A percentile compares a stretch with the other conserved stretches of the same genome.
phyloP scores from a whole-genome alignment of 2,888 invertebrate species.

The Cheilosia variabilis region DNA sequence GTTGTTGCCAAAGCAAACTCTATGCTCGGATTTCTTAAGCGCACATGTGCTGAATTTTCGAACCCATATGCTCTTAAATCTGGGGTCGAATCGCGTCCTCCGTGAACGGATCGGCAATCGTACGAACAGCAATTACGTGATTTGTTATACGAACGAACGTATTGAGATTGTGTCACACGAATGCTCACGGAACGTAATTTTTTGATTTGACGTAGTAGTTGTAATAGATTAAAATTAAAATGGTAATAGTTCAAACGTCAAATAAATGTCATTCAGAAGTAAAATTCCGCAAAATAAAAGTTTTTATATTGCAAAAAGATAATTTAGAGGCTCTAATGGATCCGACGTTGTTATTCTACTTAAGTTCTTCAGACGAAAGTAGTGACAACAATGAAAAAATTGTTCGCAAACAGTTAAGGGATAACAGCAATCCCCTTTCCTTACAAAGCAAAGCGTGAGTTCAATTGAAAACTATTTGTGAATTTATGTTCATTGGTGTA shows the following conservation, averaged over 20 bases:
- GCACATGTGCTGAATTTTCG: too few species aligned
- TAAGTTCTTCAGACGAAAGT: conserved; percentile 3
- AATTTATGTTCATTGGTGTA: too few species aligned
- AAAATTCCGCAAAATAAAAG: too few species aligned
- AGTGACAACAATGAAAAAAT: neutral
- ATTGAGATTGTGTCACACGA: conserved; percentile 1
- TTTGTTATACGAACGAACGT: conserved; percentile 1
- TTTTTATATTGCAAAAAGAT: too few species aligned
- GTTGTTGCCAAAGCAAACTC: too few species aligned
- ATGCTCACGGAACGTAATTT: conserved; percentile 5
- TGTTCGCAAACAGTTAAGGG: neutral
- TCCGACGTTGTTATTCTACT: neutral
- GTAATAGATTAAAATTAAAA: neutral
- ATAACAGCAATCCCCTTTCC: neutral
- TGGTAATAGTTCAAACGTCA: neutral
- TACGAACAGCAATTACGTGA: conserved; percentile 9
- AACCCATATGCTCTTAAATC: too few species aligned
- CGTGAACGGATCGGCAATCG: neutral
- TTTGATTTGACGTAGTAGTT: neutral
- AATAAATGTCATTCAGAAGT: neutral
- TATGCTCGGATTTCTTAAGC: too few species aligned
- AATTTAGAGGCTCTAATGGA: neutral
- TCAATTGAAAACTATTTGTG: neutral
- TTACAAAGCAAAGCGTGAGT: neutral
- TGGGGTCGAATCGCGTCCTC: neutral